These are phyloP conservation scores for Drosophila kanekoi DNA, from an alignment of 2,888 invertebrate species.

Conservation along the genomic window DNA sequence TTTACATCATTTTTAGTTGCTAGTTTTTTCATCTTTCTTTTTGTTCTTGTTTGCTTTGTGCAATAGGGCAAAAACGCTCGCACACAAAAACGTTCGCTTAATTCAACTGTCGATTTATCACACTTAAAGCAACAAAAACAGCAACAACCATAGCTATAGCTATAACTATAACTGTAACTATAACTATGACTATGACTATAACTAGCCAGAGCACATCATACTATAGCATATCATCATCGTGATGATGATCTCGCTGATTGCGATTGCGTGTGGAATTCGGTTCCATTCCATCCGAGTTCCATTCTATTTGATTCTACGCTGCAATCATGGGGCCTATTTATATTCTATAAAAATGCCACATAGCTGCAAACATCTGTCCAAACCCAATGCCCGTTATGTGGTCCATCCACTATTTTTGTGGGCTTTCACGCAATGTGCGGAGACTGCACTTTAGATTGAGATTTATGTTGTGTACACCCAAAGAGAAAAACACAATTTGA, in stretches of 20 bases:
- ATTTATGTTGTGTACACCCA: constrained; percentile 48
- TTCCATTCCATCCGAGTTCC: too few relatives aligned
- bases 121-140: constrained; percentile 60
- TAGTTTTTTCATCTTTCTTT: constrained; percentile 3
- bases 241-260: constrained; percentile 45
- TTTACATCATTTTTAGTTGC: constrained; percentile 18
- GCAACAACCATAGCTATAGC: constrained; percentile 10
- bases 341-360: constrained; percentile 19
- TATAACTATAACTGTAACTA: constrained; percentile 13
- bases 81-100: constrained; percentile 58
- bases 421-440: constrained; percentile 35
- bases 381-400: constrained; percentile 33
- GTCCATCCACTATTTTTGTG: constrained; percentile 37
- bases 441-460: constrained; percentile 69
- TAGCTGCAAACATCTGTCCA: constrained; percentile 28
- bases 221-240: constrained; percentile 28
- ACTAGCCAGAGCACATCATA: constrained; percentile 35
- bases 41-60: constrained; percentile 11
- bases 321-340: constrained; percentile 57
- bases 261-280: constrained; percentile 64
- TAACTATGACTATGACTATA: constrained; percentile 14
- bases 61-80: constrained; percentile 8
- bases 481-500: neutral
- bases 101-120: constrained; percentile 79
- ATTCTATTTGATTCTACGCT: constrained; percentile 2